These are phyloP conservation scores for Zaprionus kolodkinae DNA, from an alignment of 1,140 invertebrate genomes.

Conservation along the genomic window DNA sequence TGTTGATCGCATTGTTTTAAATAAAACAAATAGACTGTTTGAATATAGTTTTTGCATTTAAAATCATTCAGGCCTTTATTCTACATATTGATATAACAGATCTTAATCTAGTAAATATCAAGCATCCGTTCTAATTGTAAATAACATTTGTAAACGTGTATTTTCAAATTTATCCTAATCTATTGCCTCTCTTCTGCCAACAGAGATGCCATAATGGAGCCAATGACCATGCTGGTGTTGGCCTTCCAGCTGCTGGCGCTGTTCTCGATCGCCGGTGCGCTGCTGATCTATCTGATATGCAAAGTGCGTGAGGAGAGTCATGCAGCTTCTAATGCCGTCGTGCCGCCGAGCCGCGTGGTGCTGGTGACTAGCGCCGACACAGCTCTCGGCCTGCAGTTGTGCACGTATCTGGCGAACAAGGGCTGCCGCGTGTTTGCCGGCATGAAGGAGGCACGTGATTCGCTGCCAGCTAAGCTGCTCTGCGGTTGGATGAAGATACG, in stretches of 20 bases:
- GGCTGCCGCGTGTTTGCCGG: constrained; percentile 92
- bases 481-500: constrained; percentile 87
- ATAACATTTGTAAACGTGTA: background rate
- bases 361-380: constrained; percentile 92
- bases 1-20: too few relatives aligned
- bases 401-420: constrained; percentile 87
- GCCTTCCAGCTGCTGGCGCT: constrained; percentile 91
- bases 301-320: constrained; percentile 87
- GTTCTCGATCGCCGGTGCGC: constrained; percentile 90
- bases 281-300: constrained; percentile 90
- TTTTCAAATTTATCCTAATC: background rate
- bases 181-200: constrained; percentile 33
- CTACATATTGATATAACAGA: too few relatives aligned
- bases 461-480: constrained; percentile 85
- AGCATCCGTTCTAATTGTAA: background rate
- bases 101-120: too few relatives aligned
- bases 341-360: constrained; percentile 86
- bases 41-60: background rate
- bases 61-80: too few relatives aligned
- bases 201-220: constrained; percentile 88
- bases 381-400: constrained; percentile 88
- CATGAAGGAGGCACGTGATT: constrained; percentile 86
- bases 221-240: constrained; percentile 90
- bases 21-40: too few relatives aligned
- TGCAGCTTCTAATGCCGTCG: constrained; percentile 56